Percentiles rank a stretch among this genome's conserved stretches.
phyloP scores from a whole-genome alignment of 2,113 vertebrate species.

The Brienomyrus brachyistius region DNA sequence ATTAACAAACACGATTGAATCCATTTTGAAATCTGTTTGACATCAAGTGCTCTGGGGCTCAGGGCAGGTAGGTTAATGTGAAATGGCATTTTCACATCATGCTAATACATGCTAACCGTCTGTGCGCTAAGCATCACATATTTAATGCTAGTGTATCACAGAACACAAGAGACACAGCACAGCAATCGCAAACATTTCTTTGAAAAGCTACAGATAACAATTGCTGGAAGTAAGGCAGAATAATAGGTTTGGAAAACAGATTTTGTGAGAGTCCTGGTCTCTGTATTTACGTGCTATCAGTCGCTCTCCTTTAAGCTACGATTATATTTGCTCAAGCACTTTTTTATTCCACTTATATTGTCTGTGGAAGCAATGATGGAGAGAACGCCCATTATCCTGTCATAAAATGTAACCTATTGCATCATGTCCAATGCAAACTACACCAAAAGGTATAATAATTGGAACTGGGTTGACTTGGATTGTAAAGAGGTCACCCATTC shows the following conservation, averaged over 20 bases:
- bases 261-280: background rate
- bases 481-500: slow-evolving; percentile 4
- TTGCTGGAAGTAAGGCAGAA: background rate
- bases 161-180: background rate
- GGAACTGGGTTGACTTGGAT: background rate
- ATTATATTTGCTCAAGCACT: slow-evolving; percentile 1
- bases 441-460: background rate
- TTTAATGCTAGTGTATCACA: background rate
- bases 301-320: background rate
- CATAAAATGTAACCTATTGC: background rate
- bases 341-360: background rate
- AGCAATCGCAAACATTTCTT: background rate
- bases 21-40: background rate
- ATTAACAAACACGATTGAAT: background rate
- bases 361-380: background rate
- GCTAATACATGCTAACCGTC: background rate
- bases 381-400: background rate
- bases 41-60: background rate
- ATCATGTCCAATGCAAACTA: background rate
- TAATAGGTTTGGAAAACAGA: slow-evolving; percentile 9
- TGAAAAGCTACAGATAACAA: background rate
- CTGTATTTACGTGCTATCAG: background rate
- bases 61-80: background rate
- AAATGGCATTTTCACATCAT: background rate
- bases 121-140: background rate